Evolutionary conservation across 2,888 invertebrate species (phyloP), one percentile per base, ranked within the genome.

Genomic region (Altica lythri): DNA sequence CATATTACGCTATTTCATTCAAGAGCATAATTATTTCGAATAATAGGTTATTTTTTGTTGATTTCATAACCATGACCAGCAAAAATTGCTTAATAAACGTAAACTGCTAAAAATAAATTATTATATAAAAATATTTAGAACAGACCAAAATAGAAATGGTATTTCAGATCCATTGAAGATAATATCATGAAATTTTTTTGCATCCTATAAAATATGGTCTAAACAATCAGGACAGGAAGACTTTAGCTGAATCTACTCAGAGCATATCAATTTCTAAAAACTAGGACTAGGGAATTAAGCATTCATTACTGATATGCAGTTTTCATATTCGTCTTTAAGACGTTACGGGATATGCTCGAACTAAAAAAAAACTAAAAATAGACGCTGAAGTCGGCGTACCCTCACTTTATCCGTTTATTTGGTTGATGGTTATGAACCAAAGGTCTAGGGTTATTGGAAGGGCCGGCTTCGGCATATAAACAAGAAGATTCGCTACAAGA

Each of bases 401-500:
- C 47, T 59, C 60, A 62, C 60, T 62, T 61, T n/a, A 71, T 57
- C 35, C 68, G 57, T 56, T 69, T 71, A 61, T 64, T 66, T 18
- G 57, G 47, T 13, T 55, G 52, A 55, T 69, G 71, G 58, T 72
- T 71, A 37, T 68, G 71, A 6, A 64, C 61, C 45, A 68, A 57
- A 14, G 69, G 64, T 34, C 67, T 53, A 4, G 63, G 62, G 40
- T 68, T 68, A 42, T 55, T 65, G 29, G 75, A 73, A 10, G 75
- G 74, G 29, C 80, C 80, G 17, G 83, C 81, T 70, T 84, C 84
- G 1, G 83, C 83, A 65, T 84, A 84, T 49, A 83, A 73, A 63
- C 83, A 83, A 38, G 83, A 83, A 12, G 83, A 83, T 66, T 84
- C 84, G 68, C 83, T 83, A 72, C 84, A 84, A 19, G 83, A 84